Base-by-base conservation (phyloP, 92 coral and sea anemone genomes). In the Meandrina meandrites region DNA sequence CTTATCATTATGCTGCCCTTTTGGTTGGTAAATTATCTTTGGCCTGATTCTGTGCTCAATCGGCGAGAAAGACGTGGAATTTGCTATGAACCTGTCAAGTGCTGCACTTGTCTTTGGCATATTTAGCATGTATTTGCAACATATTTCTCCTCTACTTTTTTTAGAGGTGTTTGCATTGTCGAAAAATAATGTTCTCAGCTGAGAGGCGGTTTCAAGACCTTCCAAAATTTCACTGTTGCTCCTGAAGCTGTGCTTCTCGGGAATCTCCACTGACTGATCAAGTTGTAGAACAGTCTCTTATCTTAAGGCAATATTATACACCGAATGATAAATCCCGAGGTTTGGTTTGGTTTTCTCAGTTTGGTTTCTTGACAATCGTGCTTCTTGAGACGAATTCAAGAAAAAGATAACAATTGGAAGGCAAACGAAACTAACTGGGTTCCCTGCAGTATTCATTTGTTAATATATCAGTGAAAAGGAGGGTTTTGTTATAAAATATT, bases 51-150 rank as follows among this genome's bases (percentile, higher is more conserved):
- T 54, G 99, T 96, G 30, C 92, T 96, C 71, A 95, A 94, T 91
- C 89, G 99, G 66, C 90, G 95, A 42, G 99, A 96, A 56, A 79
- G 99, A 31, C 87, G 99, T 57, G 99, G 99, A 34, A 88, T 95
- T 19, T 96, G 99, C 67, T 96, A 96, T 76, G 99, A 96, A 58
- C 99, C 98, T 7, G 99, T 96, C 47, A 96, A 96, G 87, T 96
- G 99, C 76, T 96, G 99, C 75, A 96, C 99, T 1, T 96, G 99
- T 78, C 84, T 96, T 75, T 96, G 99, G 99, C 99, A 96, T 85
- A 93, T 96, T 78, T 96, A 92, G 62, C 47, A 64, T 37, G 58
- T 36, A 56, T 11, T 45, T n/a, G 47, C 15, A 42, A 27, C 21
- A 28, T 14, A 22, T 58, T 64, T 18, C n/a, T 0, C 70, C 32